Percentiles rank a stretch among this genome's conserved stretches.
Conservation (phyloP, 2,888 invertebrate species). For the Neoascia interrupta region DNA sequence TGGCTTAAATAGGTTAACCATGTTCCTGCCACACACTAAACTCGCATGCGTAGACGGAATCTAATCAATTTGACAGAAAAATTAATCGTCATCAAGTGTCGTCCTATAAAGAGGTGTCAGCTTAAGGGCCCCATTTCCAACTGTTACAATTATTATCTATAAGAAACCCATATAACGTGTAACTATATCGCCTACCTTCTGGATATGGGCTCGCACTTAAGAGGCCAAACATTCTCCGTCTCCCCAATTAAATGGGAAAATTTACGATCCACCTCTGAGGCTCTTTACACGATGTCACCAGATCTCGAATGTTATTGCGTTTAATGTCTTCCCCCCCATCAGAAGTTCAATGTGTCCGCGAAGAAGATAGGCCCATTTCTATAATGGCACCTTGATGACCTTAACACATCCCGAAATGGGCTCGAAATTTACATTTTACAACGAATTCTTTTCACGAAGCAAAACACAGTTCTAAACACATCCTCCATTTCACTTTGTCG, state of each 20-base stretch:
- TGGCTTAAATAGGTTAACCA: not conserved
- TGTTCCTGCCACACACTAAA: not conserved
- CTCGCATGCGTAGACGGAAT: not conserved
- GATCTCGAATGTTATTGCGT: conserved; percentile 38
- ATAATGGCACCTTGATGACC: conserved; percentile 62
- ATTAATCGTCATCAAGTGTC: conserved; percentile 5
- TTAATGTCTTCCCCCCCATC: conserved; percentile 37
- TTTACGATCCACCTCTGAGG: conserved; percentile 35
- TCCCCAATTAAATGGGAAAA: conserved; percentile 39
- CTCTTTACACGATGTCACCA: conserved; percentile 54
- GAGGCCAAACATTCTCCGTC: not conserved
- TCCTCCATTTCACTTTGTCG: conserved; percentile 20
- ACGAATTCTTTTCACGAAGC: conserved; percentile 36
- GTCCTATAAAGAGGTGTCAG: conserved; percentile 23
- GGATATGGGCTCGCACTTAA: not conserved
- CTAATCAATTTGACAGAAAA: conserved; percentile 22
- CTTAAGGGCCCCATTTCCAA: conserved; percentile 12
- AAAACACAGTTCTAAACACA: conserved; percentile 1
- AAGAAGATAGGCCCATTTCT: conserved; percentile 16
- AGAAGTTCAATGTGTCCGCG: conserved; percentile 45
- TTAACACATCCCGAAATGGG: conserved; percentile 35
- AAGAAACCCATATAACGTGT: conserved; percentile 28
- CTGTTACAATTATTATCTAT: conserved; percentile 32
- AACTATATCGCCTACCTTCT: not conserved
- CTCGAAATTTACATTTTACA: conserved; percentile 60